Evolutionary conservation across 2,113 vertebrate species (phyloP).

Genomic region (Cephalopholis sonnerati): DNA sequence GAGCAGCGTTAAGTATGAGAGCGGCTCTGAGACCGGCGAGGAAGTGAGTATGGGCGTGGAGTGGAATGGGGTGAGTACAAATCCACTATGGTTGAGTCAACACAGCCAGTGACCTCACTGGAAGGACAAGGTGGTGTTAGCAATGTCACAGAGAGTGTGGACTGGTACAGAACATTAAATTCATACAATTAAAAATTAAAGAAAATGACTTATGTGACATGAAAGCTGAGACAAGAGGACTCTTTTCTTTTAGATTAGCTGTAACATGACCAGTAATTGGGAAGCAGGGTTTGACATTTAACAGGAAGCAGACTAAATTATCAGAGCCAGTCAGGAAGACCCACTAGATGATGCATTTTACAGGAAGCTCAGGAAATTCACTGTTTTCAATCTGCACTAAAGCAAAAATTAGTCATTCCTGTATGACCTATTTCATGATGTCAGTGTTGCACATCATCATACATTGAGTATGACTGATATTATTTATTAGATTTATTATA

Average conservation of each 20-base stretch:
- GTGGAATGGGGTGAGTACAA: constrained; percentile 99
- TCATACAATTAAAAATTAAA: background rate
- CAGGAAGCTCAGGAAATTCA: constrained; percentile 26
- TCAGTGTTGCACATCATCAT: background rate
- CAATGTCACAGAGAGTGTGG: constrained; percentile 25
- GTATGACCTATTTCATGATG: constrained; percentile 2
- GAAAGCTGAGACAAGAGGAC: background rate
- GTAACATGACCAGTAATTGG: background rate
- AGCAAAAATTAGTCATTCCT: background rate
- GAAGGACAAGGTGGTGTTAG: constrained; percentile 44
- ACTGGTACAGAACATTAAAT: constrained; percentile 49
- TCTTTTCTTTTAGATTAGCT: background rate
- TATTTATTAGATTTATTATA: background rate
- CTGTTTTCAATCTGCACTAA: constrained; percentile 7
- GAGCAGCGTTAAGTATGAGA: constrained; percentile 94
- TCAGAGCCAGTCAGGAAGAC: constrained; percentile 12
- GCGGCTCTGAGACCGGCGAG: constrained; percentile 92
- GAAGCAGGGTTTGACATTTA: background rate
- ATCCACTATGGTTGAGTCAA: constrained; percentile 82
- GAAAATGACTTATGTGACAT: no score
- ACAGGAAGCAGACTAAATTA: constrained; percentile 1
- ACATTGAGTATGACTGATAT: background rate
- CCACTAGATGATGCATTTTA: background rate
- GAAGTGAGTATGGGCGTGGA: constrained; percentile 98
- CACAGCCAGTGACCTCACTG: constrained; percentile 34